These are phyloP conservation scores for Drosophila phalerata DNA, from an alignment of 2,888 invertebrate species.

Conservation along the genomic window DNA sequence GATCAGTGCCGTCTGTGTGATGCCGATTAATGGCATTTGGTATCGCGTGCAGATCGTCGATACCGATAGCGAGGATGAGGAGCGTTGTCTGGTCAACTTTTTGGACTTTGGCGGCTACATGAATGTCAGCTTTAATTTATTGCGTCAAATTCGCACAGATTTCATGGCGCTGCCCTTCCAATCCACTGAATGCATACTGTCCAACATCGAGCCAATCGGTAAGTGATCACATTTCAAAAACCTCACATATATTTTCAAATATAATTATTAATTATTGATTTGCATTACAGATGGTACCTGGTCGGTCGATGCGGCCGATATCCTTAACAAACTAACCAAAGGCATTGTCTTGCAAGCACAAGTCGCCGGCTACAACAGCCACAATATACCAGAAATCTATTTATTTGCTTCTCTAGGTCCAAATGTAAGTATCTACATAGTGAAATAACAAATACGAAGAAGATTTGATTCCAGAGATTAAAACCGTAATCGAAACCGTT, in stretches of 20 bases:
- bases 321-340: constrained; percentile 92
- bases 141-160: constrained; percentile 97
- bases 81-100: constrained; percentile 91
- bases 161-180: constrained; percentile 98
- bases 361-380: constrained; percentile 92
- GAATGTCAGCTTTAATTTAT: constrained; percentile 90
- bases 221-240: constrained; percentile 56
- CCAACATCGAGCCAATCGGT: constrained; percentile 94
- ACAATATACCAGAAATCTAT: constrained; percentile 92
- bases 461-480: too few species aligned
- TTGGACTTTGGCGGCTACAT: constrained; percentile 98
- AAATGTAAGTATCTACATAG: constrained; percentile 87
- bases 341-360: constrained; percentile 95
- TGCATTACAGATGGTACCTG: constrained; percentile 87
- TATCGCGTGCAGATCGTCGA: constrained; percentile 94
- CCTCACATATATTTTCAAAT: too few species aligned
- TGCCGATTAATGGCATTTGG: constrained; percentile 93
- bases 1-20: constrained; percentile 96
- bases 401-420: constrained; percentile 91
- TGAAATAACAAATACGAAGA: too few species aligned
- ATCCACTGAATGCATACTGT: constrained; percentile 97
- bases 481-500: too few species aligned
- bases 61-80: constrained; percentile 84
- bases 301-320: constrained; percentile 91
- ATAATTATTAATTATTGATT: not conserved